A percentile compares a stretch with the other conserved stretches of the same genome.
These are phyloP conservation scores for Pseudorhiza aurosa DNA, from an alignment of 30 jellyfish, hydroid and myxozoan genomes.

Conservation along the genomic window DNA sequence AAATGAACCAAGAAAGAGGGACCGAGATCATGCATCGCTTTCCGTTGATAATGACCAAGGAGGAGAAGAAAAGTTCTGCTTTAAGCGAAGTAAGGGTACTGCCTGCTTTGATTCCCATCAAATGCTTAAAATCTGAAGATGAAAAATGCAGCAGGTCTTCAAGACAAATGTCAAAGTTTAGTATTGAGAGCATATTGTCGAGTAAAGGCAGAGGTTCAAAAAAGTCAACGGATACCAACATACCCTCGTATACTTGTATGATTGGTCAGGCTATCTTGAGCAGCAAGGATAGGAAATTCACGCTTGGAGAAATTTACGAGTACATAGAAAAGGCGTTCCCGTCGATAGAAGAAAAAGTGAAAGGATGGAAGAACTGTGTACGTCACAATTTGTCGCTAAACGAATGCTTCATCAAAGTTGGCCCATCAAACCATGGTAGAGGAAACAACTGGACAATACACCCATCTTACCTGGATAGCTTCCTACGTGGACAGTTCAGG, in stretches of 20 bases:
- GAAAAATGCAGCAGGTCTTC: background rate
- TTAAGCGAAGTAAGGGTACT: background rate
- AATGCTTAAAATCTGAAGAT: background rate
- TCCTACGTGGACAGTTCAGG: slow-evolving; percentile 66
- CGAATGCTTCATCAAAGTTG: slow-evolving; percentile 74
- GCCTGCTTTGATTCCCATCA: slow-evolving; percentile 43
- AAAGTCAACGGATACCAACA: slow-evolving; percentile 8
- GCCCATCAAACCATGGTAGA: slow-evolving; percentile 73
- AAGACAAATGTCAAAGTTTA: slow-evolving; percentile 1
- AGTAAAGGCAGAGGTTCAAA: background rate
- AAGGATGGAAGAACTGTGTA: slow-evolving; percentile 83
- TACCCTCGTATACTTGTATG: slow-evolving; percentile 77
- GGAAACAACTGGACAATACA: slow-evolving; percentile 82
- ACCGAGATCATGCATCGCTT: slow-evolving; percentile 11
- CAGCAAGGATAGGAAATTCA: slow-evolving; percentile 29
- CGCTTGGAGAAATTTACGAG: slow-evolving; percentile 78
- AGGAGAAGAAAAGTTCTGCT: background rate
- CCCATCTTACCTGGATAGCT: slow-evolving; percentile 65
- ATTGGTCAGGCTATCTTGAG: slow-evolving; percentile 69
- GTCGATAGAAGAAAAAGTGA: slow-evolving; percentile 52
- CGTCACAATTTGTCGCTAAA: slow-evolving; percentile 70
- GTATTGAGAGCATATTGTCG: slow-evolving; percentile 41
- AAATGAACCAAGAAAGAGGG: background rate
- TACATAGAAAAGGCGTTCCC: slow-evolving; percentile 57
- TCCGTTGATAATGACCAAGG: slow-evolving; percentile 15